Conservation (phyloP, 2,888 invertebrate genomes). For the Hirtodrosophila confusa region DNA sequence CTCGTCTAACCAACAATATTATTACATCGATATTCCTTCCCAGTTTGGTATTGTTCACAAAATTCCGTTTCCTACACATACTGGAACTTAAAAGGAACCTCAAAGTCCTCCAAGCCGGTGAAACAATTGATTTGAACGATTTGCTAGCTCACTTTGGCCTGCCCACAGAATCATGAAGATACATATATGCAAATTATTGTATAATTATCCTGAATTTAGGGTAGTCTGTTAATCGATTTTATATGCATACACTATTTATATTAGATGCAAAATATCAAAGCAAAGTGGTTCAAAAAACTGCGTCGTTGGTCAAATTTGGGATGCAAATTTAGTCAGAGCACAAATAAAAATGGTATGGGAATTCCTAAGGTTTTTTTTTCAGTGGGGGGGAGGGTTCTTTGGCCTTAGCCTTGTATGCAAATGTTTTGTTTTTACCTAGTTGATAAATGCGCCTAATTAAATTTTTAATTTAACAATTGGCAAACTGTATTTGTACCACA, state of each 20-base stretch:
- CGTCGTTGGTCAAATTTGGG: conserved; percentile 26
- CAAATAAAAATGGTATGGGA: conserved; percentile 40
- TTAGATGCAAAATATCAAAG: conserved; percentile 7
- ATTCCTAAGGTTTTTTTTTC: conserved; percentile 38
- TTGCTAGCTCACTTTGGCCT: not conserved
- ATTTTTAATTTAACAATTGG: conserved; percentile 9
- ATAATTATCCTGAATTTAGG: not conserved
- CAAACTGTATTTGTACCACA: conserved; percentile 6
- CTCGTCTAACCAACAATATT: too few species aligned
- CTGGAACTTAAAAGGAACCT: not conserved
- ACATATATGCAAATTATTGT: too few species aligned
- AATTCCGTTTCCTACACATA: not conserved
- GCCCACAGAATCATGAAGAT: not conserved
- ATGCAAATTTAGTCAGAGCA: conserved; percentile 39
- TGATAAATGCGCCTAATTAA: conserved; percentile 47
- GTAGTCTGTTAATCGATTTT: not conserved
- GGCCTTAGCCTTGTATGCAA: conserved; percentile 35
- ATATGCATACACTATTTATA: not conserved
- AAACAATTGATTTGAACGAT: not conserved
- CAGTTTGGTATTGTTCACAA: not conserved
- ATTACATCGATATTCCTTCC: too few species aligned
- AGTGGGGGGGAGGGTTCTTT: conserved; percentile 29
- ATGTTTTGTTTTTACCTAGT: conserved; percentile 18
- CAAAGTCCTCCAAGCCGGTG: not conserved
- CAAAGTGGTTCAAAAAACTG: conserved; percentile 32